phyloP scores from a whole-genome alignment of 2,113 vertebrate genomes.

The Chloropsis cyanopogon region DNA sequence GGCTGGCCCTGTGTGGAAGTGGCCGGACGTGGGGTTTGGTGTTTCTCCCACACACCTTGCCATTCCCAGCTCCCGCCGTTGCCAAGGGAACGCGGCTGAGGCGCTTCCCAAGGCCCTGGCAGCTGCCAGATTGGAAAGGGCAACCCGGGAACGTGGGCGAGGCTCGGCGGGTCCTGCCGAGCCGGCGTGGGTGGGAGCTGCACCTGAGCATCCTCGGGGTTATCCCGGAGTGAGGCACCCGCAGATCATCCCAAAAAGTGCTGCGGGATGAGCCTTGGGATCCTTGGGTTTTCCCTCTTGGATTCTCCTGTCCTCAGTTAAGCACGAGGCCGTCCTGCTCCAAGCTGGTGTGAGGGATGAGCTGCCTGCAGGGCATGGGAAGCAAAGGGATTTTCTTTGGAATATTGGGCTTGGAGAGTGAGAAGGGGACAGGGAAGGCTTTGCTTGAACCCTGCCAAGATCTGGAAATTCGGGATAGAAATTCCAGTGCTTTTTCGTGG shows the following conservation, averaged over 20 bases:
- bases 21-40: background rate
- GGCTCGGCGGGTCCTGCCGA: accelerated
- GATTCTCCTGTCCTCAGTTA: background rate
- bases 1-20: background rate
- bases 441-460: background rate
- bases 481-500: background rate
- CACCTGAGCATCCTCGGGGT: background rate
- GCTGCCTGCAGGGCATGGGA: background rate
- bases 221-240: background rate
- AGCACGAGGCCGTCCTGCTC: accelerated
- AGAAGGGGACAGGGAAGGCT: background rate
- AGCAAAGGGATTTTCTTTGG: background rate
- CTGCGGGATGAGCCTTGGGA: background rate
- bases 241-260: background rate
- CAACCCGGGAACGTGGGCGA: background rate
- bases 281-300: background rate
- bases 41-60: background rate
- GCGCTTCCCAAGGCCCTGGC: background rate
- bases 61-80: background rate
- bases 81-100: slow-evolving; percentile 11
- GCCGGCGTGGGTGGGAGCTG: accelerated
- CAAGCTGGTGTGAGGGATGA: accelerated
- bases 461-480: background rate
- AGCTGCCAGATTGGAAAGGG: slow-evolving; percentile 2
- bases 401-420: accelerated